These are phyloP conservation scores for Leptopterna dolabrata DNA, from an alignment of 2,888 invertebrate species.

Conservation along the genomic window DNA sequence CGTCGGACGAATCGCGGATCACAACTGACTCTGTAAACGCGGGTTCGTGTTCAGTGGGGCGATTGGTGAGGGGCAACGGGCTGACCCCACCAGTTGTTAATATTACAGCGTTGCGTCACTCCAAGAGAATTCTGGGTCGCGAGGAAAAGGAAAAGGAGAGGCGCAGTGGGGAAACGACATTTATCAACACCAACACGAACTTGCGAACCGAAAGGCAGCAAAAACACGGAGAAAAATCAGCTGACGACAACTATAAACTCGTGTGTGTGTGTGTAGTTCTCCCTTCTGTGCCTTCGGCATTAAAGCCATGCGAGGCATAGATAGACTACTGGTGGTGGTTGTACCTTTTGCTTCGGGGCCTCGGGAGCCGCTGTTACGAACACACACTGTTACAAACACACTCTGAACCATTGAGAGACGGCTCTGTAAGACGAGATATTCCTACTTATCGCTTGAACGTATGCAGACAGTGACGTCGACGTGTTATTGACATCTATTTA, in stretches of 20 bases:
- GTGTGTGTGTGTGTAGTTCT: too few species aligned
- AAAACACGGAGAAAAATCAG: not conserved
- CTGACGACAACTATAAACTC: not conserved
- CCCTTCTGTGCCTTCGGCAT: too few species aligned
- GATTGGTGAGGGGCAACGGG: not conserved
- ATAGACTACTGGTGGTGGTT: too few species aligned
- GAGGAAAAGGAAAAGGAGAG: not conserved
- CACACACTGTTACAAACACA: too few species aligned
- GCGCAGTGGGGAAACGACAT: not conserved
- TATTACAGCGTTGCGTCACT: conserved; percentile 25
- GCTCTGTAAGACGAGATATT: not conserved
- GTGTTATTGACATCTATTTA: not conserved
- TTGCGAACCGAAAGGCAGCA: not conserved
- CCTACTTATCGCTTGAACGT: not conserved
- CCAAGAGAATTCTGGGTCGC: conserved; percentile 17
- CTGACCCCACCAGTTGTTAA: conserved; percentile 16
- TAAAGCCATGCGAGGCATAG: too few species aligned
- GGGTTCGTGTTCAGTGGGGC: too few species aligned
- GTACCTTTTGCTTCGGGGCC: too few species aligned
- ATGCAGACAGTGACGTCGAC: not conserved
- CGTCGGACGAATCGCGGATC: not conserved
- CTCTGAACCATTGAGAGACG: not conserved
- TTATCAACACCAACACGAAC: not conserved
- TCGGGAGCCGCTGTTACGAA: too few species aligned
- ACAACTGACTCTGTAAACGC: not conserved